These are phyloP conservation scores for Urosaurus nigricauda DNA, from an alignment of 2,797 vertebrate genomes.

Conservation along the genomic window DNA sequence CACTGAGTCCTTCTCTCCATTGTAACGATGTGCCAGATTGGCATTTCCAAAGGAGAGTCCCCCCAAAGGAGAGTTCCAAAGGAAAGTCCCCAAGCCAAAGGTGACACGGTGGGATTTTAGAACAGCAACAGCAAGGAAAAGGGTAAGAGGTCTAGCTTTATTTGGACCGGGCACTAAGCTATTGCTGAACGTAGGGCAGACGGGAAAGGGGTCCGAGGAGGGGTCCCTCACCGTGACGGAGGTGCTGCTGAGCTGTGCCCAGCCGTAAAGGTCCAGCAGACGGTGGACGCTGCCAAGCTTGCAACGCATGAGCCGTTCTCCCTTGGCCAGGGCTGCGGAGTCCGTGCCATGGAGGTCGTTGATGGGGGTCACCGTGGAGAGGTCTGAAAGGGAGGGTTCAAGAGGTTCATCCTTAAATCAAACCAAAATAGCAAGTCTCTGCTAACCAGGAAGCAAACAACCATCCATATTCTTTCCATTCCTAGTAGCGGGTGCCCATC, in stretches of 20 bases:
- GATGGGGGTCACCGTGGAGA: slow-evolving; percentile 89
- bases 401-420: not conserved
- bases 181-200: not conserved
- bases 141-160: not conserved
- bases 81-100: not conserved
- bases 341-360: slow-evolving; percentile 92
- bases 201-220: not conserved
- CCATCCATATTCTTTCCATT: too few relatives aligned
- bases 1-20: not conserved
- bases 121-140: not conserved
- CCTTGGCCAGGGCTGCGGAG: slow-evolving; percentile 88
- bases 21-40: not conserved
- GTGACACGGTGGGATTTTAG: not conserved
- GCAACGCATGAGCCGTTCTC: slow-evolving; percentile 94
- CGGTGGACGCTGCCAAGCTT: slow-evolving; percentile 93
- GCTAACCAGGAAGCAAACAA: not conserved
- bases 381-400: too few relatives aligned
- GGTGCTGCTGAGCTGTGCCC: slow-evolving; percentile 89
- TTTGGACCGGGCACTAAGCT: not conserved
- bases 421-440: not conserved
- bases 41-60: not conserved
- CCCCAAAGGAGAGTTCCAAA: too few relatives aligned
- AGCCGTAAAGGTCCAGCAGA: slow-evolving; percentile 93
- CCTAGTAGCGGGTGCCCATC: not conserved
- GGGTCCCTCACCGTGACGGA: slow-evolving; percentile 88